phyloP scores from a whole-genome alignment of 2,113 vertebrate genomes.

The Aix galericulata region DNA sequence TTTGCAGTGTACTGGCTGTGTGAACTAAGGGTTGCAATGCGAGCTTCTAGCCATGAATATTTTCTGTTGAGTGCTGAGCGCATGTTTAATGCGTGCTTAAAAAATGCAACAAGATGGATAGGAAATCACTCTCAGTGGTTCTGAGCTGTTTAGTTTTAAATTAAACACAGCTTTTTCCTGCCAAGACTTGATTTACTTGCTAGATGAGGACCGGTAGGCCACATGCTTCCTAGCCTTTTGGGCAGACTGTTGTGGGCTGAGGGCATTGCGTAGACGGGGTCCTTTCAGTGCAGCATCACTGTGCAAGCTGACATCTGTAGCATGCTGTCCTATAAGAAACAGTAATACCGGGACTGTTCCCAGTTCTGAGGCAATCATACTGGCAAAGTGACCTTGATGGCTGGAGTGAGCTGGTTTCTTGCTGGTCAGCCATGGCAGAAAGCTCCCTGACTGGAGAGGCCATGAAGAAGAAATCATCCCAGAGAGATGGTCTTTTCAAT shows the following conservation, averaged over 20 bases:
- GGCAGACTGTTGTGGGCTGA: background rate
- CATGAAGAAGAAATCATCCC: background rate
- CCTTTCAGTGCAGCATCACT: background rate
- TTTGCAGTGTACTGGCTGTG: no score
- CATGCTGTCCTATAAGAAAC: background rate
- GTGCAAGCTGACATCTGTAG: background rate
- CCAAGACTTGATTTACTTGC: background rate
- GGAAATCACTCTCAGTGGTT: background rate
- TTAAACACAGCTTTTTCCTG: background rate
- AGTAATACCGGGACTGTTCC: background rate
- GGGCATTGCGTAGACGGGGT: background rate
- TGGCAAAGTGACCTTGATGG: background rate
- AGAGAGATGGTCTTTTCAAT: background rate
- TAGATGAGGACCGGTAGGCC: background rate
- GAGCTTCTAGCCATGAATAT: background rate
- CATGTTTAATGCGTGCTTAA: background rate
- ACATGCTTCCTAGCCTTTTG: background rate
- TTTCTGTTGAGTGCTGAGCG: background rate
- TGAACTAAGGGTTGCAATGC: background rate
- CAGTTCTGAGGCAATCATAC: background rate
- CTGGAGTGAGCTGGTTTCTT: background rate
- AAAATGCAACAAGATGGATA: background rate
- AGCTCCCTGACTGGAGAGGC: background rate
- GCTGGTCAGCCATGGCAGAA: background rate
- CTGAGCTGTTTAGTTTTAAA: background rate